phyloP scores from a whole-genome alignment of 2,888 invertebrate genomes.

The Vandiemenella viatica region DNA sequence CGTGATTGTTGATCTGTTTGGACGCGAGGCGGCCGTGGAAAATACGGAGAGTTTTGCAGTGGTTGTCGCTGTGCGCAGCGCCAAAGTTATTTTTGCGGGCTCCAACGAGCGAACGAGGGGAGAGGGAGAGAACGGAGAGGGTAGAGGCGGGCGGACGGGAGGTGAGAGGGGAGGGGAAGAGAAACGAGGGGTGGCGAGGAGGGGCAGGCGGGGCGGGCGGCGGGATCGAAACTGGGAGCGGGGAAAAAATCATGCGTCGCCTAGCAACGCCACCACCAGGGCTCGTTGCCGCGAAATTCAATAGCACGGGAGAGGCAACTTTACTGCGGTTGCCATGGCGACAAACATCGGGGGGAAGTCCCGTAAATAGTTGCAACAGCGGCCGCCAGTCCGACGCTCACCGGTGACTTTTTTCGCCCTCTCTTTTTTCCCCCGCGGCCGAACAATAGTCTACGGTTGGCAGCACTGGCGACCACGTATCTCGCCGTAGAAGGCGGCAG shows the following conservation, averaged over 20 bases:
- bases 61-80: neutral
- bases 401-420: neutral
- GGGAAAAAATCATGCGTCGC: constrained; percentile 10
- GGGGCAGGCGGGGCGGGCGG: too few species aligned
- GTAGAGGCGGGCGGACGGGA: too few species aligned
- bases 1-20: too few species aligned
- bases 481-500: too few species aligned
- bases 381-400: neutral
- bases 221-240: constrained; percentile 6
- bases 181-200: too few species aligned
- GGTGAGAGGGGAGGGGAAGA: too few species aligned
- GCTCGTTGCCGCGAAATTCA: constrained; percentile 16
- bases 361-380: constrained; percentile 3
- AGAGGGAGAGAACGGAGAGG: too few species aligned
- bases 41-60: too few species aligned
- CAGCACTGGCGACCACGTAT: too few species aligned
- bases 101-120: too few species aligned
- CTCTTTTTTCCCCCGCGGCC: neutral
- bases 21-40: too few species aligned
- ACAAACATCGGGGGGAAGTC: constrained; percentile 9
- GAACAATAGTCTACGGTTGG: too few species aligned
- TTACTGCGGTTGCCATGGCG: constrained; percentile 15
- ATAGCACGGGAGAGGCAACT: constrained; percentile 15
- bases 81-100: neutral
- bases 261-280: constrained; percentile 13